phyloP scores from a whole-genome alignment of 2,797 vertebrate species.

The Chelmon rostratus region DNA sequence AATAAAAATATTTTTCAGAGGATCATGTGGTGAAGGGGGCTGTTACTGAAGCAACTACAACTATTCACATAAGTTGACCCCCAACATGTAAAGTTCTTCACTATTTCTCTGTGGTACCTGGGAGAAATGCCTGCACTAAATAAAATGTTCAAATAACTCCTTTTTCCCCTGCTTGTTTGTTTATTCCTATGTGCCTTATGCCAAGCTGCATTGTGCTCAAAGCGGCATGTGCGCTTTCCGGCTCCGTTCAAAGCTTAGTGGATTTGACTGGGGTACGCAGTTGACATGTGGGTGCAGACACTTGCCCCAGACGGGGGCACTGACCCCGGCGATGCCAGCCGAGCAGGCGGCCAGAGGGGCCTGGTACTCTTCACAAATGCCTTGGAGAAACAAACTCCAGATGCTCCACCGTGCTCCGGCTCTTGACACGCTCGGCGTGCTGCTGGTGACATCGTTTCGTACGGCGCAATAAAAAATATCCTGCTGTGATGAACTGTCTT shows the following conservation, averaged over 20 bases:
- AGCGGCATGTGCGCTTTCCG: slow-evolving; percentile 56
- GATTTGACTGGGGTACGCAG: slow-evolving; percentile 75
- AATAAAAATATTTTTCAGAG: slow-evolving; percentile 37
- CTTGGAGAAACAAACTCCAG: slow-evolving; percentile 68
- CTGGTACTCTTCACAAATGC: slow-evolving; percentile 59
- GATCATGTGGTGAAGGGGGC: slow-evolving; percentile 24
- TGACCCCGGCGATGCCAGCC: slow-evolving; percentile 74
- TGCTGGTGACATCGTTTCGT: slow-evolving; percentile 67
- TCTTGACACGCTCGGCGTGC: slow-evolving; percentile 50
- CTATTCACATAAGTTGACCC: slow-evolving; percentile 26
- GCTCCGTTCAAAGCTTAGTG: slow-evolving; percentile 74
- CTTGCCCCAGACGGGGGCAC: slow-evolving; percentile 71
- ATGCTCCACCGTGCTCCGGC: slow-evolving; percentile 48
- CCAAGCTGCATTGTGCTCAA: slow-evolving; percentile 74
- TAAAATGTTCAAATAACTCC: slow-evolving; percentile 52
- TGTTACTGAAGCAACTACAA: slow-evolving; percentile 19
- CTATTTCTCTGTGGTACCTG: slow-evolving; percentile 36
- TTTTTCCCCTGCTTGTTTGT: slow-evolving; percentile 48
- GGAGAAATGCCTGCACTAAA: slow-evolving; percentile 37
- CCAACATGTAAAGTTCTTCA: slow-evolving; percentile 31
- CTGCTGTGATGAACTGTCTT: slow-evolving; percentile 64
- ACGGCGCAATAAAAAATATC: slow-evolving; percentile 59
- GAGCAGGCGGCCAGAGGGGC: slow-evolving; percentile 55
- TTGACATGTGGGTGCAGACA: slow-evolving; percentile 79
- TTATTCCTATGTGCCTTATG: slow-evolving; percentile 63